phyloP scores from a whole-genome alignment of 2,113 vertebrate genomes.

The Etheostoma cragini region DNA sequence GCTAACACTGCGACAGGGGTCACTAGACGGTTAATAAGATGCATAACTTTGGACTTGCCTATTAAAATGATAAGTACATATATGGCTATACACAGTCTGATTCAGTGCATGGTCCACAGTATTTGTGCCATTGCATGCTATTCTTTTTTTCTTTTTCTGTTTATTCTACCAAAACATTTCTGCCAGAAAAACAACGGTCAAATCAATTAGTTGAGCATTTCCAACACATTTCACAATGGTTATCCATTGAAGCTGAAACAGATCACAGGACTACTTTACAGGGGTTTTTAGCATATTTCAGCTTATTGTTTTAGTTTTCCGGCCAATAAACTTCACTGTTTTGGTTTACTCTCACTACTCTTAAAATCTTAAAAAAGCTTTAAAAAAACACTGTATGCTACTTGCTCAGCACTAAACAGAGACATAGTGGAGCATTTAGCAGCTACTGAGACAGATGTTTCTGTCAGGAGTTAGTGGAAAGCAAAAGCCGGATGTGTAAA shows the following conservation, averaged over 20 bases:
- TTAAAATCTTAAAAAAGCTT: neutral
- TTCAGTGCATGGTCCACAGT: neutral
- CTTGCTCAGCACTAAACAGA: neutral
- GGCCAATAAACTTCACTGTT: neutral
- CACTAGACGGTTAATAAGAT: neutral
- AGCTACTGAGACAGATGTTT: neutral
- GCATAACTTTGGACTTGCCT: neutral
- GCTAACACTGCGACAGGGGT: neutral
- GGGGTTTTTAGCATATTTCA: neutral
- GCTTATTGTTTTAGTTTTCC: neutral
- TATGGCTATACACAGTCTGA: neutral
- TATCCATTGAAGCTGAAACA: neutral
- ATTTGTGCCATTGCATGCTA: neutral
- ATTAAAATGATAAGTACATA: neutral
- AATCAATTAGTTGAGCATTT: neutral
- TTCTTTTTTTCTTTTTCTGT: conserved; percentile 4
- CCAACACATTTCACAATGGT: neutral
- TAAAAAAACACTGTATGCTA: neutral
- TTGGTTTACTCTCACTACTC: neutral
- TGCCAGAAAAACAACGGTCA: neutral
- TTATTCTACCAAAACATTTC: conserved; percentile 18
- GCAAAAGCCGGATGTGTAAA: neutral
- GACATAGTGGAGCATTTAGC: neutral
- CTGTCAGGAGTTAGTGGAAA: neutral
- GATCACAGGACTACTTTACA: no score